Percentiles rank a stretch among this genome's conserved stretches.
These are phyloP conservation scores for Saccostrea glomerata DNA, from an alignment of 1,140 invertebrate species.

Conservation along the genomic window DNA sequence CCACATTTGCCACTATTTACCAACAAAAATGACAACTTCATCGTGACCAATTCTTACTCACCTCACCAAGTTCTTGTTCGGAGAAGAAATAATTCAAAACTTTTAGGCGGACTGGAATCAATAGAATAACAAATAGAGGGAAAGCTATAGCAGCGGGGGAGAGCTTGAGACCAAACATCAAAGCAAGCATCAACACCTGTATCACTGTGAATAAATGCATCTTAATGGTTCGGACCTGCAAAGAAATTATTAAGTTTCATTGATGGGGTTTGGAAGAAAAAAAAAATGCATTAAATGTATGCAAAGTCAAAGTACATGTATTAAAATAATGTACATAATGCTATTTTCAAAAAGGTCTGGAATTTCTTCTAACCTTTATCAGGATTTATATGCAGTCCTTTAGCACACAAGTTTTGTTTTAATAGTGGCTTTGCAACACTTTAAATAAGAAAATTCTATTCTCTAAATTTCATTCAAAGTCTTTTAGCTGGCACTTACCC, in stretches of 20 bases:
- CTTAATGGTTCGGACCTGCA: constrained; percentile 91
- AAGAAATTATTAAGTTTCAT: constrained; percentile 61
- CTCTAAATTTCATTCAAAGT: too few relatives aligned
- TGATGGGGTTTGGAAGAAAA: background rate
- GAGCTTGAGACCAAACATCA: constrained; percentile 91
- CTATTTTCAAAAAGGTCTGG: too few relatives aligned
- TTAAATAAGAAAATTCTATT: too few relatives aligned
- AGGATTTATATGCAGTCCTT: too few relatives aligned
- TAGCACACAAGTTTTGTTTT: too few relatives aligned
- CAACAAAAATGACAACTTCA: too few relatives aligned
- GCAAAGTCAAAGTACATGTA: background rate
- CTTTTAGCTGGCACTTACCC: constrained; percentile 74
- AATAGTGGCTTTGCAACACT: too few relatives aligned
- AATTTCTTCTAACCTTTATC: too few relatives aligned
- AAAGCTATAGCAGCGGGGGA: constrained; percentile 92
- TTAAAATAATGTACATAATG: too few relatives aligned
- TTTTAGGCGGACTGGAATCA: constrained; percentile 89
- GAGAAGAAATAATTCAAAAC: constrained; percentile 88
- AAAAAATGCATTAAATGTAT: background rate
- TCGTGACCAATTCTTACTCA: too few relatives aligned
- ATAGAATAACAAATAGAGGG: constrained; percentile 94
- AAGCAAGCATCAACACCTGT: constrained; percentile 87
- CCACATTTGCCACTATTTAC: too few relatives aligned
- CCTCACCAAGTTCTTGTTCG: constrained; percentile 84
- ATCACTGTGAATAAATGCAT: constrained; percentile 95